Evolutionary conservation across 2,113 vertebrate species (phyloP).

Genomic region (Eurystomus gularis): DNA sequence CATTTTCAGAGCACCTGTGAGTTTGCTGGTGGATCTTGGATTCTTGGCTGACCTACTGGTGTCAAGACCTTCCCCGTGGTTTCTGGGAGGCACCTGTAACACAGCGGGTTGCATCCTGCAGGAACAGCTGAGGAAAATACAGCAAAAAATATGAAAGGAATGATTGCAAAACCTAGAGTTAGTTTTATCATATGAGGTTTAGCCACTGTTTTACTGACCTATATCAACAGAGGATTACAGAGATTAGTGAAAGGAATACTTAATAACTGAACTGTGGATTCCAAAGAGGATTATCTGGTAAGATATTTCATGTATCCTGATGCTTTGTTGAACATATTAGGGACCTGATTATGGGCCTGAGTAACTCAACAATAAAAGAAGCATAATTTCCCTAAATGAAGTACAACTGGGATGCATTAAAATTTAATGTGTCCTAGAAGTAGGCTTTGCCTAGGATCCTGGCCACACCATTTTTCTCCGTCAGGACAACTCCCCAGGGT

Average conservation of each 20-base stretch:
- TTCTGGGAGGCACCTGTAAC: background rate
- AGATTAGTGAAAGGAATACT: slow-evolving; percentile 68
- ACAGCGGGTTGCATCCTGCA: background rate
- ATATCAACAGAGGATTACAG: slow-evolving; percentile 62
- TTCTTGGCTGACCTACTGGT: background rate
- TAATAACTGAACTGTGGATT: slow-evolving; percentile 71
- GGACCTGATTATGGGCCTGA: slow-evolving; percentile 19
- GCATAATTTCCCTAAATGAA: slow-evolving; percentile 1
- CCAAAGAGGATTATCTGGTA: slow-evolving; percentile 67
- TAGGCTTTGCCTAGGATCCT: background rate
- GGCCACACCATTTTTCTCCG: background rate
- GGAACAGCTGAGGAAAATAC: background rate
- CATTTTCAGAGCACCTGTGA: background rate
- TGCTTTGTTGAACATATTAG: slow-evolving; percentile 55
- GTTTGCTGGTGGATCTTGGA: background rate
- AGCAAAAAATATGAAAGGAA: background rate
- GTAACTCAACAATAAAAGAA: slow-evolving; percentile 22
- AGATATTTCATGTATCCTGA: slow-evolving; percentile 62
- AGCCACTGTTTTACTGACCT: slow-evolving; percentile 67
- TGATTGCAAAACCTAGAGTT: slow-evolving; percentile 45
- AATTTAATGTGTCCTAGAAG: background rate
- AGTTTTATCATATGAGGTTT: slow-evolving; percentile 45
- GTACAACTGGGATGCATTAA: background rate
- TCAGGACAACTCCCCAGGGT: background rate
- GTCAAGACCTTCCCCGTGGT: background rate